Evolutionary conservation across 2,888 invertebrate species (phyloP).

Genomic region (Crossocerus cetratus): DNA sequence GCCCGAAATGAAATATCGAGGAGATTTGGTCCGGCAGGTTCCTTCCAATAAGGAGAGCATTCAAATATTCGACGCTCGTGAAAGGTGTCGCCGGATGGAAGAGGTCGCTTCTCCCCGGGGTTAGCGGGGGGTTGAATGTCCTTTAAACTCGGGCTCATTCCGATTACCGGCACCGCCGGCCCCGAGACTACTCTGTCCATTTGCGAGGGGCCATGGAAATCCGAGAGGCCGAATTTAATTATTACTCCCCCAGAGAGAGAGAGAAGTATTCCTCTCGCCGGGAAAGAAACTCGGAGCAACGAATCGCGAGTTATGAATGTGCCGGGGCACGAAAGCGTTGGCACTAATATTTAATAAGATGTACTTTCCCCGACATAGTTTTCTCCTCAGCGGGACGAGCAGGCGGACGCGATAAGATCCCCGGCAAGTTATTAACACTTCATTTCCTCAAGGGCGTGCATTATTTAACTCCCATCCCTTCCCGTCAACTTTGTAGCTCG

Average conservation of each 20-base stretch:
- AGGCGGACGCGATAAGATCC: background rate
- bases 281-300: background rate
- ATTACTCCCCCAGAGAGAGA: background rate
- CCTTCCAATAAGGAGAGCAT: background rate
- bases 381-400: background rate
- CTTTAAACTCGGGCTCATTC: too few relatives aligned
- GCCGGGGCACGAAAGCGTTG: background rate
- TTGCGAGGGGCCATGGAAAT: background rate
- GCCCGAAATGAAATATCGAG: conserved; percentile 49
- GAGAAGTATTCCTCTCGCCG: too few relatives aligned
- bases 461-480: too few relatives aligned
- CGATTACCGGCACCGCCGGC: too few relatives aligned
- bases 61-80: background rate
- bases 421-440: background rate
- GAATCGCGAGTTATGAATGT: background rate
- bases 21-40: conserved; percentile 27
- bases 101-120: too few relatives aligned
- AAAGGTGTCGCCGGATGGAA: background rate
- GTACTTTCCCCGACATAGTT: conserved; percentile 1
- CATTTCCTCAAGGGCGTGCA: background rate
- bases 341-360: background rate
- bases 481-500: too few relatives aligned
- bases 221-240: conserved; percentile 4
- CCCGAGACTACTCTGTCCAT: too few relatives aligned
- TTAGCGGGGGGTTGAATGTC: too few relatives aligned